Conservation (phyloP, 2,888 invertebrate genomes). For the Morpho achilles region DNA sequence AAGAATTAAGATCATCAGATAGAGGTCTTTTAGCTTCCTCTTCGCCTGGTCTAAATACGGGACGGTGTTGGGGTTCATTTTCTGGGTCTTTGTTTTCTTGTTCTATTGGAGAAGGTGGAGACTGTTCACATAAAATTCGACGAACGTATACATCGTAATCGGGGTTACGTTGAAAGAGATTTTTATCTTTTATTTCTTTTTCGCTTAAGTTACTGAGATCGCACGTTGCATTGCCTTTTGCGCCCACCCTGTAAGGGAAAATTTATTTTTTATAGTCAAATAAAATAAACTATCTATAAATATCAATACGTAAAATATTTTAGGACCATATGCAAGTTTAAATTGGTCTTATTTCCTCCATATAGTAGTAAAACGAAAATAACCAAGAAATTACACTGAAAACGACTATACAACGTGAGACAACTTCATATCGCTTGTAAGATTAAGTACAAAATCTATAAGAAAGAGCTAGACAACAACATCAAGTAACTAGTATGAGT, state of each 20-base stretch:
- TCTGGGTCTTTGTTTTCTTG: conserved; percentile 48
- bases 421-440: too few species aligned
- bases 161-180: conserved; percentile 49
- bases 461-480: too few species aligned
- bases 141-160: conserved; percentile 67
- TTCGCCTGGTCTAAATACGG: conserved; percentile 53
- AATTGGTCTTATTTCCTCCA: not conserved
- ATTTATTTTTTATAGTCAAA: too few species aligned
- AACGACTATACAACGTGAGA: too few species aligned
- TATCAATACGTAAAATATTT: not conserved
- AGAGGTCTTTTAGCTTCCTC: conserved; percentile 54
- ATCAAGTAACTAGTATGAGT: too few species aligned
- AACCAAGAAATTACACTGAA: too few species aligned
- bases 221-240: conserved; percentile 71
- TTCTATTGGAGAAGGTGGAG: conserved; percentile 58
- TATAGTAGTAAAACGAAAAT: too few species aligned
- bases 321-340: not conserved
- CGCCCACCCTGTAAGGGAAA: conserved; percentile 54
- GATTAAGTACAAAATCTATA: too few species aligned
- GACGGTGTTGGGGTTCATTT: conserved; percentile 48
- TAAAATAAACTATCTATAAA: too few species aligned
- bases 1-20: conserved; percentile 45
- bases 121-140: conserved; percentile 61
- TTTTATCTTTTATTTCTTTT: conserved; percentile 56
- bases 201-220: conserved; percentile 57